Evolutionary conservation across 2,888 invertebrate species (phyloP).

Genomic region (Papilio elwesi): DNA sequence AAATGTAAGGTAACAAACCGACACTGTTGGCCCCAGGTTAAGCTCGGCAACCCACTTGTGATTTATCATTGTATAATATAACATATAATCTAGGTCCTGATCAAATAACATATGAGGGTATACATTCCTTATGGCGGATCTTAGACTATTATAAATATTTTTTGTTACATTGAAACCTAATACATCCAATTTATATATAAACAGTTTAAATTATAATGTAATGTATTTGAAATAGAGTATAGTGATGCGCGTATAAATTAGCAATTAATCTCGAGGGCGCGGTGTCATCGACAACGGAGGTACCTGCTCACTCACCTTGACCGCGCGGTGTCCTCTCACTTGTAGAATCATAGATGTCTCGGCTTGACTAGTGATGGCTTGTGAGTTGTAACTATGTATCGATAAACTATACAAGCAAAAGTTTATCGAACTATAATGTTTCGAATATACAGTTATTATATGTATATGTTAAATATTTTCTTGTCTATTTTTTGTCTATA

Average conservation of each 20-base stretch:
- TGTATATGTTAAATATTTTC: too few relatives aligned
- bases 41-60: too few relatives aligned
- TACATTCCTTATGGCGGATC: too few relatives aligned
- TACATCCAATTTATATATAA: conserved; percentile 2
- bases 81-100: too few relatives aligned
- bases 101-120: too few relatives aligned
- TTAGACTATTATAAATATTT: too few relatives aligned
- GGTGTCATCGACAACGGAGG: conserved; percentile 66
- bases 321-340: conserved; percentile 78
- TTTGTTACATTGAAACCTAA: neutral
- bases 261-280: conserved; percentile 67
- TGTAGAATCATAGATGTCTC: conserved; percentile 44
- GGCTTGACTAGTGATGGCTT: conserved; percentile 13
- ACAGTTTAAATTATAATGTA: neutral
- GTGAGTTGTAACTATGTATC: neutral
- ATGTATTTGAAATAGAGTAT: conserved; percentile 38
- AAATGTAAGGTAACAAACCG: too few relatives aligned
- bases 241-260: conserved; percentile 57
- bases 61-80: too few relatives aligned
- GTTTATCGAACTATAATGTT: too few relatives aligned
- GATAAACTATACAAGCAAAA: neutral
- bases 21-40: too few relatives aligned
- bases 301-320: conserved; percentile 77
- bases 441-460: too few relatives aligned
- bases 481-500: too few relatives aligned